Conservation (phyloP, 2,888 invertebrate genomes). For the Caenorhabditis sp. region DNA sequence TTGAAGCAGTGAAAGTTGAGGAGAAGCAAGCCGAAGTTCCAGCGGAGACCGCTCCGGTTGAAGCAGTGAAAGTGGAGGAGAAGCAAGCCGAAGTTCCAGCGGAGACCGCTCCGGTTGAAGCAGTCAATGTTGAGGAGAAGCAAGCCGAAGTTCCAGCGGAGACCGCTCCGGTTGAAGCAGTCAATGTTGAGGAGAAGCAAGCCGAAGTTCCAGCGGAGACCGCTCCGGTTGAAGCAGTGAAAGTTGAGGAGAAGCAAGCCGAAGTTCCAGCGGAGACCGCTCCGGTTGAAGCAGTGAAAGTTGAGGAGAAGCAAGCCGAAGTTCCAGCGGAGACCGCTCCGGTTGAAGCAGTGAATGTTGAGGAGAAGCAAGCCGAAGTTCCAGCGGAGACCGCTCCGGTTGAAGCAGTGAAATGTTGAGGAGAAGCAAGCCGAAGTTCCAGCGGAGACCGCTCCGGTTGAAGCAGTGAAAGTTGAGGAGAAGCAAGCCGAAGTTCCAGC, state of each 20-base stretch:
- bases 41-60: background rate
- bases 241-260: background rate
- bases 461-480: conserved; percentile 1
- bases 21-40: too few species aligned
- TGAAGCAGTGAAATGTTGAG: too few species aligned
- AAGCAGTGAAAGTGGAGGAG: background rate
- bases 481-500: too few species aligned
- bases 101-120: too few species aligned
- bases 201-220: too few species aligned
- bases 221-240: too few species aligned
- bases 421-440: too few species aligned
- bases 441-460: background rate
- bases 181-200: conserved; percentile 7
- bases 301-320: too few species aligned
- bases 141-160: conserved; percentile 3
- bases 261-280: background rate
- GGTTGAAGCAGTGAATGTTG: background rate
- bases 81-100: too few species aligned
- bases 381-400: too few species aligned
- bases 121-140: too few species aligned
- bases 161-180: background rate
- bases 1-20: too few species aligned
- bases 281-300: conserved; percentile 5
- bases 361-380: conserved; percentile 17
- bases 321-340: conserved; percentile 1